A percentile compares a stretch with the other conserved stretches of the same genome.
Evolutionary conservation across 2,797 vertebrate species (phyloP).

Genomic region (Lepilemur ruficaudatus): DNA sequence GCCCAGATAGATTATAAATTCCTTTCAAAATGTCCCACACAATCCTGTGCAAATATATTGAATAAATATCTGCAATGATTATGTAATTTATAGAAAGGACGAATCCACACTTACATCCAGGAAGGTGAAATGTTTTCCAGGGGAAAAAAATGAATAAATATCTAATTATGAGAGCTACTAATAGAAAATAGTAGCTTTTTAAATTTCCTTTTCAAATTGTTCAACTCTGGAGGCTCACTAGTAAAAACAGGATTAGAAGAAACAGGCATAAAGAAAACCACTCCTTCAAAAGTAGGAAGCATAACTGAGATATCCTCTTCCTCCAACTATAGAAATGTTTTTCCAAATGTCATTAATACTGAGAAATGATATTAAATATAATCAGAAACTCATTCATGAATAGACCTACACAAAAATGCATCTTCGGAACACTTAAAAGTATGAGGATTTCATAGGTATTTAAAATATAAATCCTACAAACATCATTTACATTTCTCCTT

Average conservation of each 20-base stretch:
- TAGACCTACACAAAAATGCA: background rate
- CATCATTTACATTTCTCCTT: background rate
- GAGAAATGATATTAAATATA: conserved; percentile 50
- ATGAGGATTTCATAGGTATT: background rate
- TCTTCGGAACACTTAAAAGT: conserved; percentile 5
- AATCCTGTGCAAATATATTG: background rate
- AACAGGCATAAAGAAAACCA: background rate
- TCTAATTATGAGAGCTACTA: background rate
- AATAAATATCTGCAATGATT: background rate
- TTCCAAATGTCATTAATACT: background rate
- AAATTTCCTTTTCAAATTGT: background rate
- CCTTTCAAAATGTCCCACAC: background rate
- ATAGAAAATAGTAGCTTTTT: background rate
- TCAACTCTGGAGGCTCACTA: background rate
- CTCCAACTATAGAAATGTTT: background rate
- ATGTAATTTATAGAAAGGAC: background rate
- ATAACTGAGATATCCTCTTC: background rate
- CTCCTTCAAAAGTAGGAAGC: background rate
- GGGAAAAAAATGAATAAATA: background rate
- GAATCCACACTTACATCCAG: background rate
- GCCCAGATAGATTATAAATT: background rate
- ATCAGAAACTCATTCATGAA: conserved; percentile 12
- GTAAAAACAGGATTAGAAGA: background rate
- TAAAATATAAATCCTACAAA: conserved; percentile 39
- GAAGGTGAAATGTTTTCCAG: conserved; percentile 8